Base-by-base conservation (phyloP, 2,113 vertebrate genomes). In the Danionella cerebrum region DNA sequence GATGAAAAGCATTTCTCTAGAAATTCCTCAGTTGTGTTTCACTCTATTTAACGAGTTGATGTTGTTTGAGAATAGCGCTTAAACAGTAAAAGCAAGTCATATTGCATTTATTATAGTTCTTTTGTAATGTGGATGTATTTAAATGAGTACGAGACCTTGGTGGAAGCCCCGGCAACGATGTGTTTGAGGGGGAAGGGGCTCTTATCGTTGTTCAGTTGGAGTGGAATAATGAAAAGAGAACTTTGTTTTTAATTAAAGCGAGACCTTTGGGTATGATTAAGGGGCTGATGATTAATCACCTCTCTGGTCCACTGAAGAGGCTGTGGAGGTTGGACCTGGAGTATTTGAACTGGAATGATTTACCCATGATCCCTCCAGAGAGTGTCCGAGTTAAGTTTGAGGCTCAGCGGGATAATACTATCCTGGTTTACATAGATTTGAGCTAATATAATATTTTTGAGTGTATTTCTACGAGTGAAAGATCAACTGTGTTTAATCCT, bases 161-260 rank as follows among this genome's bases (percentile, higher is more conserved):
- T 60, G 38, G 47, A 52, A 41, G 19, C 35, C 47, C 13, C n/a
- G 14, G 58, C 21, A 14, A 19, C 50, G 29, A 64, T 35, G 48
- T 64, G 60, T 64, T n/a, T 48, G 36, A n/a, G 52, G 24, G 69
- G 59, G 35, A 50, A 51, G 54, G 63, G 44, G 60, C 58, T 51
- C 73, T 73, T 73, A 73, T 77, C 75, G 54, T 67, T 42, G 33
- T 70, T 63, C 70, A 73, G 47, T 73, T 77, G 64, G 52, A 60
- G 64, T 59, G 35, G 68, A 71, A 71, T 74, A 79, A 79, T 76
- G 71, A 76, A 78, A 79, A 71, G 50, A 72, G 54, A 66, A 71
- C 53, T 76, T 69, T 64, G 75, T 70, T 77, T 76, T 79, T 79
- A 79, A 79, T 79, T 79, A 73, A 78, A 76, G 54, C 42, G 44